phyloP scores from a whole-genome alignment of 2,888 invertebrate species.

The Tipula lateralis region DNA sequence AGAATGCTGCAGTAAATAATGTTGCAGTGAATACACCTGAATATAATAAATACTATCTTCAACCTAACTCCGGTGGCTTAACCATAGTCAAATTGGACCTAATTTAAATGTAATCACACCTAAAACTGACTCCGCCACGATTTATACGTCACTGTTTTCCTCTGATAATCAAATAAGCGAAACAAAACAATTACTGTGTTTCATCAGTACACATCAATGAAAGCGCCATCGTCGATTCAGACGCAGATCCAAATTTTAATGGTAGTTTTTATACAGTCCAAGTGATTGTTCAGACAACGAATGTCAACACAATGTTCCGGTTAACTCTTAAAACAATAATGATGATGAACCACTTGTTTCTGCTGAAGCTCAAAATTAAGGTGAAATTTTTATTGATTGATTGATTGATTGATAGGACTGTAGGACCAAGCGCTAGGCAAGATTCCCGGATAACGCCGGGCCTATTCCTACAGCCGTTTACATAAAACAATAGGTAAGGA shows the following conservation, averaged over 20 bases:
- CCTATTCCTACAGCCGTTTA: too few relatives aligned
- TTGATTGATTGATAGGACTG: too few relatives aligned
- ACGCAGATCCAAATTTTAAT: conserved; percentile 29
- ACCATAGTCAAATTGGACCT: neutral
- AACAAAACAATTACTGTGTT: neutral
- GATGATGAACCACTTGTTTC: too few relatives aligned
- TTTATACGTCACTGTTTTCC: neutral
- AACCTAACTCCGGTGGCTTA: neutral
- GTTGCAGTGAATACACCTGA: neutral
- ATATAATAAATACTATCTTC: neutral
- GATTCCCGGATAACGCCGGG: too few relatives aligned
- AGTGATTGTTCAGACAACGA: conserved; percentile 12
- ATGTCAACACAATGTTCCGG: conserved; percentile 13
- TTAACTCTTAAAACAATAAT: neutral
- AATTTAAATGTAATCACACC: too few relatives aligned
- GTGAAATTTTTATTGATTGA: too few relatives aligned
- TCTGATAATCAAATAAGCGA: neutral
- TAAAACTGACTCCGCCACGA: neutral
- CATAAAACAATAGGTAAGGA: too few relatives aligned
- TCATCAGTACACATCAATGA: conserved; percentile 30
- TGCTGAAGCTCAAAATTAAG: too few relatives aligned
- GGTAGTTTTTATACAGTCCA: neutral
- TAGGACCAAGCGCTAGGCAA: too few relatives aligned
- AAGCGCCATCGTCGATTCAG: conserved; percentile 31
- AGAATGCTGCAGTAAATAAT: neutral